A percentile compares a stretch with the other conserved stretches of the same genome.
These are phyloP conservation scores for Drosophila cardini DNA, from an alignment of 1,140 invertebrate species.

Conservation along the genomic window DNA sequence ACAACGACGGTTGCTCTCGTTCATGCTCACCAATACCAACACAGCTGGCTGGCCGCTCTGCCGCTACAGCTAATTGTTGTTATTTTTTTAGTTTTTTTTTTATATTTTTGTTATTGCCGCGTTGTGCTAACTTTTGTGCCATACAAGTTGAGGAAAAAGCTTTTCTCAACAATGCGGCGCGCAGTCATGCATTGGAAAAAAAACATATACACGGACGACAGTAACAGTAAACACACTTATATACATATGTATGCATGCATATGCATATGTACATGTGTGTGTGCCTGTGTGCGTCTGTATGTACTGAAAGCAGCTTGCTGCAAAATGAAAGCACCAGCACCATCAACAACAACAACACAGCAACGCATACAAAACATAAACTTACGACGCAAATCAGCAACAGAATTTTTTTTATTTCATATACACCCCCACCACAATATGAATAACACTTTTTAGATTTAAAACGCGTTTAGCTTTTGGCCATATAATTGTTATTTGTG, in stretches of 20 bases:
- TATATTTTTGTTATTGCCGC: constrained; percentile 66
- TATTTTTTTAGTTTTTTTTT: constrained; percentile 39
- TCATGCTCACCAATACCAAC: constrained; percentile 49
- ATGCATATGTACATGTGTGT: not conserved
- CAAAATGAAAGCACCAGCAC: constrained; percentile 72
- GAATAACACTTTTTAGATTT: constrained; percentile 11
- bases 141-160: constrained; percentile 66
- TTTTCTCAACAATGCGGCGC: constrained; percentile 66
- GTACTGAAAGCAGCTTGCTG: constrained; percentile 56
- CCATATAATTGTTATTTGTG: constrained; percentile 23
- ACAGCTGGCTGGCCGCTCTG: constrained; percentile 36
- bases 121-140: constrained; percentile 62
- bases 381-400: constrained; percentile 51
- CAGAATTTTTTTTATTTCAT: constrained; percentile 12
- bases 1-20: constrained; percentile 33
- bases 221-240: constrained; percentile 57
- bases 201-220: constrained; percentile 34
- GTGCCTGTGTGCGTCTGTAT: constrained; percentile 22
- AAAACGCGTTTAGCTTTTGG: constrained; percentile 19
- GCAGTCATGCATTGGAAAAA: constrained; percentile 73
- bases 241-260: not conserved
- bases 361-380: constrained; percentile 45
- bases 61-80: constrained; percentile 48
- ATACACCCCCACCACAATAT: not conserved
- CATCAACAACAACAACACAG: constrained; percentile 44